These are phyloP conservation scores for Macaria notata DNA, from an alignment of 2,888 invertebrate species.

Conservation along the genomic window DNA sequence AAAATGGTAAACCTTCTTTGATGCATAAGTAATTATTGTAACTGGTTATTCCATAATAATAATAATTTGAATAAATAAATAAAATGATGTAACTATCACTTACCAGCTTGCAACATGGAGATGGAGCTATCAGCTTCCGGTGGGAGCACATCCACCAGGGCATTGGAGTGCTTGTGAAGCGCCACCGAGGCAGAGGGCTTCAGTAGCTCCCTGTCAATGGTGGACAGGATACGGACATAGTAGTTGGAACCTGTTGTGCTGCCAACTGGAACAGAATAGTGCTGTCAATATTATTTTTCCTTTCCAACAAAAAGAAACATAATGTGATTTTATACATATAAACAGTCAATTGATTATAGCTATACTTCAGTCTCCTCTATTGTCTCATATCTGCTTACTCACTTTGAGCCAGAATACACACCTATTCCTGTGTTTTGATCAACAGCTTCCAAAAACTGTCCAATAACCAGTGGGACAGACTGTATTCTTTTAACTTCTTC, in stretches of 20 bases:
- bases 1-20: no score
- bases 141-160: constrained; percentile 98
- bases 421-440: constrained; percentile 99
- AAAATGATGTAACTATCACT: no score
- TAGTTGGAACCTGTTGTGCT: constrained; percentile 99
- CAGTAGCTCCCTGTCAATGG: constrained; percentile 97
- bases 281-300: no score
- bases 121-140: constrained; percentile 99
- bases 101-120: constrained; percentile 97
- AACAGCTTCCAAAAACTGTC: constrained; percentile 99
- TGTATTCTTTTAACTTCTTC: constrained; percentile 99
- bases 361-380: no score
- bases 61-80: no score
- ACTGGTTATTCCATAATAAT: no score
- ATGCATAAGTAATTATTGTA: no score
- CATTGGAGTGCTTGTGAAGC: constrained; percentile 99
- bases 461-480: constrained; percentile 99
- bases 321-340: no score
- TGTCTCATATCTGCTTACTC: no score
- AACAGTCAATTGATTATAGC: no score
- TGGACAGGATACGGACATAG: constrained; percentile 98
- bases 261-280: constrained; percentile 84
- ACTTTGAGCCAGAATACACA: constrained; percentile 29
- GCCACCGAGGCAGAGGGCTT: constrained; percentile 99
- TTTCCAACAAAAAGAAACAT: no score